Conservation (phyloP, 2,113 vertebrate genomes). For the Kryptolebias marmoratus region DNA sequence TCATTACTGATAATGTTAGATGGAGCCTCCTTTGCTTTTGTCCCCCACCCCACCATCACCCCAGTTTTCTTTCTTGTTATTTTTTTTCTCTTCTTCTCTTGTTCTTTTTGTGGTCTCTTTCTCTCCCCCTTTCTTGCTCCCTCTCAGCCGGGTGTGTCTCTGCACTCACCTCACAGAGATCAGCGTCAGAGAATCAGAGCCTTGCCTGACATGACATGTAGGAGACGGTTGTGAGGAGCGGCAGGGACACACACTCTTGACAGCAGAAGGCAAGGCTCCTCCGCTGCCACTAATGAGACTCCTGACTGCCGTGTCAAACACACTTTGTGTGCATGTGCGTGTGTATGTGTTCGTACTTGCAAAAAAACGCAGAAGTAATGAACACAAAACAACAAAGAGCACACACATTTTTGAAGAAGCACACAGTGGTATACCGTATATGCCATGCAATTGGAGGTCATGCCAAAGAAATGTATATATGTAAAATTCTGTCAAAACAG, state of each 20-base stretch:
- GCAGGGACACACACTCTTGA: constrained; percentile 69
- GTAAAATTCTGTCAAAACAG: constrained; percentile 38
- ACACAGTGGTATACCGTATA: constrained; percentile 5
- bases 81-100: constrained; percentile 39
- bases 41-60: constrained; percentile 24
- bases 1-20: constrained; percentile 80
- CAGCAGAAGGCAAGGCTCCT: constrained; percentile 69
- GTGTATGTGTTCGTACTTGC: constrained; percentile 21
- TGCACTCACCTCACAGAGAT: constrained; percentile 76
- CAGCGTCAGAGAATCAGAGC: constrained; percentile 70
- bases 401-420: constrained; percentile 21
- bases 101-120: constrained; percentile 35
- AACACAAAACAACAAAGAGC: constrained; percentile 59
- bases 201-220: constrained; percentile 76
- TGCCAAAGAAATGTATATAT: constrained; percentile 54
- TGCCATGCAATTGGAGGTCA: constrained; percentile 40
- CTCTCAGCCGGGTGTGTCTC: constrained; percentile 68
- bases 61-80: constrained; percentile 20
- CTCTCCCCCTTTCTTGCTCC: constrained; percentile 21
- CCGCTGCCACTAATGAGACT: constrained; percentile 77
- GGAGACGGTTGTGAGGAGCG: constrained; percentile 67
- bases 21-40: constrained; percentile 76
- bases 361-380: constrained; percentile 65
- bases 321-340: constrained; percentile 36
- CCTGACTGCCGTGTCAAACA: constrained; percentile 74